Percentiles rank a stretch among this genome's conserved stretches.
These are phyloP conservation scores for Perizoma affinitatum DNA, from an alignment of 2,888 invertebrate genomes.

Conservation along the genomic window DNA sequence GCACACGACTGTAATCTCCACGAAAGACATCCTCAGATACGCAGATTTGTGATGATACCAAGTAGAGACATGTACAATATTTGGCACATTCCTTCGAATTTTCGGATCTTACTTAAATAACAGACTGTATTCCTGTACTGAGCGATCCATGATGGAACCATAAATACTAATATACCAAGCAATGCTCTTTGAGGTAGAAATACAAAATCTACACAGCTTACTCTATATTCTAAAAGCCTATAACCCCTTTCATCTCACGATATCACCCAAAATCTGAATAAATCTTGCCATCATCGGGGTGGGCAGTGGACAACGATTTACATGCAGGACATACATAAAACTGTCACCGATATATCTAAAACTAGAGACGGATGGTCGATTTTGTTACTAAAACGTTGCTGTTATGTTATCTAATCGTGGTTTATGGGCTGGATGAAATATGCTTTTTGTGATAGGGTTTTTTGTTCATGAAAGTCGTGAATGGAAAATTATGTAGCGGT, in stretches of 20 bases:
- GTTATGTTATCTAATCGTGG: slow-evolving; percentile 15
- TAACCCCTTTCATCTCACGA: slow-evolving; percentile 29
- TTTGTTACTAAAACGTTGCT: slow-evolving; percentile 29
- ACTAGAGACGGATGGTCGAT: slow-evolving; percentile 36
- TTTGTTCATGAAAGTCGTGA: slow-evolving; percentile 5
- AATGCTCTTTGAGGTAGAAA: too few species aligned
- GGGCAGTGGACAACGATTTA: slow-evolving; percentile 30
- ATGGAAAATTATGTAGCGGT: background rate
- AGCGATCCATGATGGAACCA: too few species aligned
- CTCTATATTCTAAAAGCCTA: slow-evolving; percentile 11
- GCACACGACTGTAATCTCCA: too few species aligned
- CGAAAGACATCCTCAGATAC: too few species aligned
- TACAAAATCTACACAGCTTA: background rate
- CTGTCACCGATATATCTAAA: slow-evolving; percentile 42
- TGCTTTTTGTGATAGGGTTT: slow-evolving; percentile 13
- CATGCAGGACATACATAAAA: slow-evolving; percentile 41
- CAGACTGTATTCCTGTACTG: too few species aligned
- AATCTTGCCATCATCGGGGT: slow-evolving; percentile 35
- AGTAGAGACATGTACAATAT: too few species aligned
- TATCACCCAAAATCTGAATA: slow-evolving; percentile 28
- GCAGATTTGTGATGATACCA: too few species aligned
- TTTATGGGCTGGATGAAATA: slow-evolving; percentile 20
- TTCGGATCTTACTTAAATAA: too few species aligned
- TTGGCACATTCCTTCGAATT: too few species aligned
- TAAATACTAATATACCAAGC: too few species aligned